phyloP scores from a whole-genome alignment of 2,888 invertebrate species.

The Napeogenes inachia region DNA sequence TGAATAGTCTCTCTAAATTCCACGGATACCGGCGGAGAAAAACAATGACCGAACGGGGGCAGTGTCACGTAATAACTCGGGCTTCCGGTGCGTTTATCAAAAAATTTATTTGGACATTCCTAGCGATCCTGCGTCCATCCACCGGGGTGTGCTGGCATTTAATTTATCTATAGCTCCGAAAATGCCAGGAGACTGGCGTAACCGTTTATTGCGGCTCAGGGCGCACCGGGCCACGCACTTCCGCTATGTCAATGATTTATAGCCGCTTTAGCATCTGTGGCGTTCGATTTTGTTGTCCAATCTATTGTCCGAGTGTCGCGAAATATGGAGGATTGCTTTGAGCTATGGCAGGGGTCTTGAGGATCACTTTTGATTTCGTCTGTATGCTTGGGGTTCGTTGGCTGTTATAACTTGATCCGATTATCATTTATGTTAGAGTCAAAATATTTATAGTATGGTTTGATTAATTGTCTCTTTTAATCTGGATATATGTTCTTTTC shows the following conservation, averaged over 20 bases:
- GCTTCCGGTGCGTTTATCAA: conserved; percentile 75
- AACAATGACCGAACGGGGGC: conserved; percentile 71
- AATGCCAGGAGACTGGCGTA: conserved; percentile 61
- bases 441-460: conserved; percentile 24
- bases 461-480: not conserved
- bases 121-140: conserved; percentile 60
- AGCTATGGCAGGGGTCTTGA: conserved; percentile 59
- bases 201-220: conserved; percentile 62
- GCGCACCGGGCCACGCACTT: conserved; percentile 63
- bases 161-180: conserved; percentile 73
- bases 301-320: conserved; percentile 64
- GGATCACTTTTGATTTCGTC: conserved; percentile 64
- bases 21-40: conserved; percentile 61
- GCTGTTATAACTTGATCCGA: conserved; percentile 20
- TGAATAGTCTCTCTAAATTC: conserved; percentile 62
- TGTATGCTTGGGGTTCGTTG: conserved; percentile 54
- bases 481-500: not conserved
- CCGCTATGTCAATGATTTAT: conserved; percentile 76
- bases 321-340: conserved; percentile 67
- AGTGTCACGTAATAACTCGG: conserved; percentile 70
- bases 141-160: conserved; percentile 70
- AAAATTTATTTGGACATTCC: conserved; percentile 75
- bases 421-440: conserved; percentile 16
- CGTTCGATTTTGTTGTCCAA: conserved; percentile 68
- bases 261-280: conserved; percentile 64